These are phyloP conservation scores for Idaea biselata DNA, from an alignment of 2,888 invertebrate species.

Conservation along the genomic window DNA sequence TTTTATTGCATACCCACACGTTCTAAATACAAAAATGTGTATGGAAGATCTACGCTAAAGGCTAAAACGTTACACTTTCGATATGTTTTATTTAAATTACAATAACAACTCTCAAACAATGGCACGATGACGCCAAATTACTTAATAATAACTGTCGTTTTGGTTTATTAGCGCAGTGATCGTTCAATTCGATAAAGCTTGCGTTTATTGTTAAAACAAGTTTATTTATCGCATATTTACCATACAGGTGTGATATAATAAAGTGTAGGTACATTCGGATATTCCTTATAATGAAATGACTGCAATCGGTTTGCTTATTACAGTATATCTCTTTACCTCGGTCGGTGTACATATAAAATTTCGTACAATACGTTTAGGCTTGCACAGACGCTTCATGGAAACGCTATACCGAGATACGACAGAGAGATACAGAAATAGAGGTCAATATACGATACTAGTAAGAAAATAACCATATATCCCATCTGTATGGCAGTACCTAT, in stretches of 20 bases:
- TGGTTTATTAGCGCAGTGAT: slow-evolving; percentile 44
- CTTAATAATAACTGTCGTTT: slow-evolving; percentile 35
- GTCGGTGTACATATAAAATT: no score
- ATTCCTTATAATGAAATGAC: no score
- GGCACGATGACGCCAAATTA: slow-evolving; percentile 68
- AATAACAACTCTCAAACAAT: slow-evolving; percentile 69
- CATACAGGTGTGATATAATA: slow-evolving; percentile 15
- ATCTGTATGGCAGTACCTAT: slow-evolving; percentile 29
- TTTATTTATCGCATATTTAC: slow-evolving; percentile 19
- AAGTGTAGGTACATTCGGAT: not conserved
- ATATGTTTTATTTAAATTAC: slow-evolving; percentile 74
- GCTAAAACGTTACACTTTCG: slow-evolving; percentile 75
- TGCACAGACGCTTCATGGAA: no score
- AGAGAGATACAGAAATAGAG: no score
- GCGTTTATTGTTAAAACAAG: slow-evolving; percentile 20
- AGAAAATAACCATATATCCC: not conserved
- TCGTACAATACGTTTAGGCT: no score
- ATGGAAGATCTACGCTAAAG: slow-evolving; percentile 79
- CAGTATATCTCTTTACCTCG: no score
- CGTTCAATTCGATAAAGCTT: slow-evolving; percentile 15
- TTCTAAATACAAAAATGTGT: slow-evolving; percentile 58
- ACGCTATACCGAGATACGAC: no score
- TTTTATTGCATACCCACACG: slow-evolving; percentile 45
- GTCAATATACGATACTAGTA: no score
- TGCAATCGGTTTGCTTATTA: no score